phyloP scores from a whole-genome alignment of 2,113 vertebrate species.

The Callithrix jacchus region DNA sequence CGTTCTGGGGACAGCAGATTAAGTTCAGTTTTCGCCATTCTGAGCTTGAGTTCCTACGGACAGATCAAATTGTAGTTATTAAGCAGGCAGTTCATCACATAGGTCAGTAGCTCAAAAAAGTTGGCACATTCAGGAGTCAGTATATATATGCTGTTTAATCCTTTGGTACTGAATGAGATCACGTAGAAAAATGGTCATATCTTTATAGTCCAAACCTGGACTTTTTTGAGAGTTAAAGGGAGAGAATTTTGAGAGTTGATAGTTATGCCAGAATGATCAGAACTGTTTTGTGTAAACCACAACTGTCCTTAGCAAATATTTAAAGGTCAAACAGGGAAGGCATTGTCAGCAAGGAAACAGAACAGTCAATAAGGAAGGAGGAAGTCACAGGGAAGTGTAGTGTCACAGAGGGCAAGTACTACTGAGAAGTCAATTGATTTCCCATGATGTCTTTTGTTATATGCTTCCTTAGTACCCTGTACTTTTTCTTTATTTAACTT shows the following conservation, averaged over 20 bases:
- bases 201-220: neutral
- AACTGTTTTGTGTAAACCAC: neutral
- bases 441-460: neutral
- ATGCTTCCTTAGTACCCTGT: neutral
- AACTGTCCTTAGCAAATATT: neutral
- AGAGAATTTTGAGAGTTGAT: neutral
- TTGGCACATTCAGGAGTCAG: neutral
- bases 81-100: neutral
- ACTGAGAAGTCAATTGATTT: neutral
- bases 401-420: neutral
- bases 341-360: neutral
- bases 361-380: neutral
- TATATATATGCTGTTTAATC: neutral
- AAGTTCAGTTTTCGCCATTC: neutral
- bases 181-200: neutral
- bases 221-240: neutral
- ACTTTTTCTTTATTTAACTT: neutral
- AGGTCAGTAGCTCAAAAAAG: neutral
- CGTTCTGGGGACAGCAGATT: neutral
- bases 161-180: neutral
- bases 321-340: constrained; percentile 1
- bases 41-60: neutral
- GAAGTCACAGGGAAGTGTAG: neutral
- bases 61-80: neutral
- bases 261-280: neutral